phyloP scores from a whole-genome alignment of 2,888 invertebrate genomes.

The Drosophila villosipedis region DNA sequence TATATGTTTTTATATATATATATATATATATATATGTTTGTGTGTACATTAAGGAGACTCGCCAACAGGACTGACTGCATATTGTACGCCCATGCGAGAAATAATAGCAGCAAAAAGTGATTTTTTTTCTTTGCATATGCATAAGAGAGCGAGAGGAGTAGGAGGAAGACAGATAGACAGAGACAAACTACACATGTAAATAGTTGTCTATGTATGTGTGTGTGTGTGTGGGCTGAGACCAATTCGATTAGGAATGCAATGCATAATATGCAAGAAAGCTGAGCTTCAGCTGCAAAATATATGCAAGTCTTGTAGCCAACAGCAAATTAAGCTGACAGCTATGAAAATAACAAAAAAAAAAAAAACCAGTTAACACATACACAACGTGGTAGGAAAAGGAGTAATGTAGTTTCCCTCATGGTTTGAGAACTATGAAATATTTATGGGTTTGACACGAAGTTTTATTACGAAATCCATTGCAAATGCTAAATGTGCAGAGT shows the following conservation, averaged over 20 bases:
- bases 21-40: background rate
- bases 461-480: background rate
- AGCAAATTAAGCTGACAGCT: conserved; percentile 34
- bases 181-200: conserved; percentile 30
- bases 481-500: background rate
- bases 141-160: background rate
- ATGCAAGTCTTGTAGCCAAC: conserved; percentile 34
- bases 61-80: conserved; percentile 77
- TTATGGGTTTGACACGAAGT: background rate
- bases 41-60: conserved; percentile 57
- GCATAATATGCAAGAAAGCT: conserved; percentile 31
- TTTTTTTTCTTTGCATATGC: conserved; percentile 42
- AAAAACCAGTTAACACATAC: conserved; percentile 38
- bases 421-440: conserved; percentile 2
- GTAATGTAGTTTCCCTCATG: background rate
- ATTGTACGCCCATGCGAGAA: conserved; percentile 65
- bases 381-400: conserved; percentile 12
- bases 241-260: conserved; percentile 70
- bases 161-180: conserved; percentile 24
- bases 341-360: conserved; percentile 5
- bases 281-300: conserved; percentile 37
- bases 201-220: conserved; percentile 17
- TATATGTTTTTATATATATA: no score
- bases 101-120: conserved; percentile 16
- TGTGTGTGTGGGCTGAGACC: conserved; percentile 57